Percentiles rank a stretch among this genome's conserved stretches.
Evolutionary conservation across 2,113 vertebrate species (phyloP).

Genomic region (Gymnogyps californianus): DNA sequence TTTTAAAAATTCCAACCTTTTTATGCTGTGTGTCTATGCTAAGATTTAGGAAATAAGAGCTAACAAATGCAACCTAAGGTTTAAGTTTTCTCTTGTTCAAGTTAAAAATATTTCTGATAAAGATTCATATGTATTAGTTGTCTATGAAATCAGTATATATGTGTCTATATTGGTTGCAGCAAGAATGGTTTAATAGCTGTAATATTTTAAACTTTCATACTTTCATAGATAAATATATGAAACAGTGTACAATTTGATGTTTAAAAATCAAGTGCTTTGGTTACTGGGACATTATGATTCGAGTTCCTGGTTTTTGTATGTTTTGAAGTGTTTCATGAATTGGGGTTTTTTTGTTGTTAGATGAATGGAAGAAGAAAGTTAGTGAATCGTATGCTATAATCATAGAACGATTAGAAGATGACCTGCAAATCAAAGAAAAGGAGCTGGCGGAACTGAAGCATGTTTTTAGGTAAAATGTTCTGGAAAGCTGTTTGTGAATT

Average conservation of each 20-base stretch:
- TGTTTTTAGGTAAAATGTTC: slow-evolving; percentile 83
- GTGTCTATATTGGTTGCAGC: neutral
- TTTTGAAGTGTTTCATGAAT: neutral
- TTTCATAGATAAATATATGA: neutral
- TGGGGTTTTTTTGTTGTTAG: slow-evolving; percentile 60
- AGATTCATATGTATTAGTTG: neutral
- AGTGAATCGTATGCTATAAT: slow-evolving; percentile 88
- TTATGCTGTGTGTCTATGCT: neutral
- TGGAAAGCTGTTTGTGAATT: neutral
- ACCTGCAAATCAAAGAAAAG: slow-evolving; percentile 85
- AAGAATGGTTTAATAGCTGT: neutral
- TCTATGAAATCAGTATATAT: neutral
- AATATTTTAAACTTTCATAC: slow-evolving; percentile 38
- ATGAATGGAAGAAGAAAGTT: slow-evolving; percentile 98
- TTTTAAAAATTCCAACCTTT: neutral
- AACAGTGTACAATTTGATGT: neutral
- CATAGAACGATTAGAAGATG: slow-evolving; percentile 85
- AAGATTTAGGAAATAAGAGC: slow-evolving; percentile 6
- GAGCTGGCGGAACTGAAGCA: slow-evolving; percentile 82
- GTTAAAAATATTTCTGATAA: slow-evolving; percentile 9
- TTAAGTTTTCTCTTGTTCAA: slow-evolving; percentile 26
- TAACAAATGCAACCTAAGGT: neutral
- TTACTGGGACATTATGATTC: neutral
- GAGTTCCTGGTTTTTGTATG: neutral
- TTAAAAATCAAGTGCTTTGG: neutral